Base-by-base conservation (phyloP, 2,888 invertebrate species). In the Lymantria monacha region DNA sequence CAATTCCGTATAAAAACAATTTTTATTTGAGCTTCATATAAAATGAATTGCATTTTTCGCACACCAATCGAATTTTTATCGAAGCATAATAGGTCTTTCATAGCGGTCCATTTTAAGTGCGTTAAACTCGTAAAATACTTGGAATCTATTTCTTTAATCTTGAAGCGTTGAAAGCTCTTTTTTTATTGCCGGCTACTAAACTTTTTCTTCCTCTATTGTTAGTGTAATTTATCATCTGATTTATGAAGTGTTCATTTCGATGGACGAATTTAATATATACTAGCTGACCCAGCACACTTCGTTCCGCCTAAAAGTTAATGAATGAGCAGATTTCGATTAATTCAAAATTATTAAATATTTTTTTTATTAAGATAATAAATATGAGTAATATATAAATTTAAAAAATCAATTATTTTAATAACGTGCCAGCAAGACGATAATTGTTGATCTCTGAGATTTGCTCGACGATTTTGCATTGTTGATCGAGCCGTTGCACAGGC, bases 1-100 rank as follows among this genome's bases (percentile, higher is more conserved):
- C 53, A 53, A 52, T 51, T 55, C 49, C 42, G 46, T 50, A 61
- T 61, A 53, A 61, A 59, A 61, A 54, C 50, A 22, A 37, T 59
- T 69, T n/a, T 66, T 59, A 69, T 56, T 61, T 49, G 46, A 47
- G 50, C 60, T 58, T 61, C 62, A 57, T 57, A 65, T 61, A 69
- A 66, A 66, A 42, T 31, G 46, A 56, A 63, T 59, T 69, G 67
- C 65, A 55, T 61, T 63, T 62, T 66, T 53, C 49, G 57, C 53
- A 59, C 59, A 46, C 57, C 57, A 54, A 66, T 60, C 63, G 68
- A 53, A 62, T 53, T 73, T 69, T 63, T 71, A 71, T 73, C 57
- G 59, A 36, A 46, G 44, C 55, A 54, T 65, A 67, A 70, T 66
- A 67, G 68, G 61, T 63, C 53, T 64, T 59, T 59, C 61, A 70